These are phyloP conservation scores for Julus scandinavius DNA, from an alignment of 2,888 invertebrate genomes.

Conservation along the genomic window DNA sequence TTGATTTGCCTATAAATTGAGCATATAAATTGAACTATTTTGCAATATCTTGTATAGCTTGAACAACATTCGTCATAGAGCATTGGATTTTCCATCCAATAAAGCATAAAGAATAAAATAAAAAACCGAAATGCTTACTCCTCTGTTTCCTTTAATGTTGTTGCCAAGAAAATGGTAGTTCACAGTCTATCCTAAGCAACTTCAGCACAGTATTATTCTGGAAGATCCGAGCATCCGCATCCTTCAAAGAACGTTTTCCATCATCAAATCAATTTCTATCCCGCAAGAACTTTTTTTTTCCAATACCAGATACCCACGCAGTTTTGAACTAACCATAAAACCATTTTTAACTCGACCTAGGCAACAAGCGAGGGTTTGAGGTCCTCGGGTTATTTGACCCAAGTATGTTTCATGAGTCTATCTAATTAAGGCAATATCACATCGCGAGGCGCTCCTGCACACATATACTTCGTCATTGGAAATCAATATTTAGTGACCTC, in stretches of 20 bases:
- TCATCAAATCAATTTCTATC: neutral
- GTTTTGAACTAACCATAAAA: neutral
- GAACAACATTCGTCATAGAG: no score
- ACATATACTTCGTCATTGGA: neutral
- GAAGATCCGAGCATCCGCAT: neutral
- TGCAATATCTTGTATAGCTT: no score
- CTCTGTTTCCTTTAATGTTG: no score
- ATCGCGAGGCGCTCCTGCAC: neutral
- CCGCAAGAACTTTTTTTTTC: neutral
- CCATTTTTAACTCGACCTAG: neutral
- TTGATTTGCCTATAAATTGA: no score
- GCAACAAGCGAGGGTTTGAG: neutral
- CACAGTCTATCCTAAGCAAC: no score
- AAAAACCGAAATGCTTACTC: no score
- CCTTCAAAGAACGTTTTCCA: no score
- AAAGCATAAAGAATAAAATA: no score
- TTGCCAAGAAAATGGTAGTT: no score
- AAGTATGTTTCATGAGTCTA: neutral
- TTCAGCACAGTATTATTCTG: neutral
- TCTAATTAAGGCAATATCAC: constrained; percentile 11
- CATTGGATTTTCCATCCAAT: no score
- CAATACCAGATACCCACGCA: neutral
- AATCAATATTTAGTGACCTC: constrained; percentile 18
- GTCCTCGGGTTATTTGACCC: neutral
- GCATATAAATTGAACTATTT: no score